Evolutionary conservation across 2,888 invertebrate genomes (phyloP).

Genomic region (Venusia cambrica): DNA sequence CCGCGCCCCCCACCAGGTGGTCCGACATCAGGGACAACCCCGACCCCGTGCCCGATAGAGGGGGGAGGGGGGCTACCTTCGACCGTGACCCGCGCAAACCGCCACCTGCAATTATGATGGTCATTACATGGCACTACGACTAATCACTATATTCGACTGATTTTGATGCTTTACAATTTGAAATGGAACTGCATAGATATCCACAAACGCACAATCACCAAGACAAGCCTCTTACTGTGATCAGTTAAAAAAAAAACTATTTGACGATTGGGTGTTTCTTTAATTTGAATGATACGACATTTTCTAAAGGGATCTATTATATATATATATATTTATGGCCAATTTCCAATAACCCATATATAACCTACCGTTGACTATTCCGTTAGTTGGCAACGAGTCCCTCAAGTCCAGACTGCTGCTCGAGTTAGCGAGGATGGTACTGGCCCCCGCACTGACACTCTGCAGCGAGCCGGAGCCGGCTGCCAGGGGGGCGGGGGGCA

Average conservation of each 20-base stretch:
- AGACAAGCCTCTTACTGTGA: no score
- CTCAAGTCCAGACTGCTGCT: conserved; percentile 61
- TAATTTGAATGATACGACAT: no score
- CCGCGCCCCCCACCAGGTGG: conserved; percentile 49
- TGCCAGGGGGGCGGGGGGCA: conserved; percentile 15
- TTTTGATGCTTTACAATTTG: no score
- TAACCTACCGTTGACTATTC: conserved; percentile 9
- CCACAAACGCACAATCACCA: no score
- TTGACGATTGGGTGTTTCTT: no score
- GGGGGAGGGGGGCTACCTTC: conserved; percentile 59
- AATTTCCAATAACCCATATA: no score
- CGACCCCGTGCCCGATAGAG: conserved; percentile 38
- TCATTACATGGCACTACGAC: no score
- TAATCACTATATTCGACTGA: no score
- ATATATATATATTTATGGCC: no score
- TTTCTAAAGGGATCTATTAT: no score
- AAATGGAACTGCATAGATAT: no score
- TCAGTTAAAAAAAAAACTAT: no score
- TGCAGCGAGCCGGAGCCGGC: conserved; percentile 71
- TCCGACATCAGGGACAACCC: conserved; percentile 58
- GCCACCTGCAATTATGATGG: conserved; percentile 11
- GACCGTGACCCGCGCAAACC: conserved; percentile 36
- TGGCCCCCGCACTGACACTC: conserved; percentile 80
- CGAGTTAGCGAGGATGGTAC: conserved; percentile 82
- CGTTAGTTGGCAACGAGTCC: conserved; percentile 24